These are phyloP conservation scores for Drosophila colorata DNA, from an alignment of 2,888 invertebrate species.

Conservation along the genomic window DNA sequence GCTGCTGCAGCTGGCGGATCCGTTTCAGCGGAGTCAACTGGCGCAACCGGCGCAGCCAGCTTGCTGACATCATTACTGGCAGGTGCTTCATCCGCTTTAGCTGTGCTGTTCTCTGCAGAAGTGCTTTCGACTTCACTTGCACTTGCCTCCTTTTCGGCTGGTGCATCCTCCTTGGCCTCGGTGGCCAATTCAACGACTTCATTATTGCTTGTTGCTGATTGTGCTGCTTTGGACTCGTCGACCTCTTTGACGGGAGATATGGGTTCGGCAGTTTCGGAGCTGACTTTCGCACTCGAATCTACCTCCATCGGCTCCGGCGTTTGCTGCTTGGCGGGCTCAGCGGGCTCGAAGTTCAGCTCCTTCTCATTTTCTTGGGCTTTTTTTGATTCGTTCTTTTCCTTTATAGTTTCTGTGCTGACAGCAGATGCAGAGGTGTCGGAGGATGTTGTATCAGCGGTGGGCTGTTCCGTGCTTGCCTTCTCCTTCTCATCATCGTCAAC, in stretches of 20 bases:
- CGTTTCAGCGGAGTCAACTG: constrained; percentile 29
- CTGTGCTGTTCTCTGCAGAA: constrained; percentile 31
- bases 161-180: constrained; percentile 46
- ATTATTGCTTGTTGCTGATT: constrained; percentile 41
- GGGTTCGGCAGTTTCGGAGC: constrained; percentile 37
- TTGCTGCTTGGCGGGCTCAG: constrained; percentile 57
- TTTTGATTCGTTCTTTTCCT: constrained; percentile 30
- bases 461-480: constrained; percentile 20
- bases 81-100: constrained; percentile 30
- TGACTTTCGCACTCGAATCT: constrained; percentile 71
- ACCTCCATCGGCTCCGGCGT: constrained; percentile 84
- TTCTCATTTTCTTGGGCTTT: constrained; percentile 30
- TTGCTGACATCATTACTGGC: constrained; percentile 55
- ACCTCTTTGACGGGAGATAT: constrained; percentile 32
- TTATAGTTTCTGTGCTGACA: constrained; percentile 42
- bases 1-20: constrained; percentile 45
- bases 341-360: constrained; percentile 35
- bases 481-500: constrained; percentile 51
- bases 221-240: constrained; percentile 21
- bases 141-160: constrained; percentile 21
- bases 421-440: constrained; percentile 38
- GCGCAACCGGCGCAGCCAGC: constrained; percentile 24
- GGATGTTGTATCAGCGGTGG: constrained; percentile 19
- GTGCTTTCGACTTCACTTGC: constrained; percentile 29
- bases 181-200: constrained; percentile 40